Evolutionary conservation across 2,888 invertebrate species (phyloP).

Genomic region (Orthosia gothica): DNA sequence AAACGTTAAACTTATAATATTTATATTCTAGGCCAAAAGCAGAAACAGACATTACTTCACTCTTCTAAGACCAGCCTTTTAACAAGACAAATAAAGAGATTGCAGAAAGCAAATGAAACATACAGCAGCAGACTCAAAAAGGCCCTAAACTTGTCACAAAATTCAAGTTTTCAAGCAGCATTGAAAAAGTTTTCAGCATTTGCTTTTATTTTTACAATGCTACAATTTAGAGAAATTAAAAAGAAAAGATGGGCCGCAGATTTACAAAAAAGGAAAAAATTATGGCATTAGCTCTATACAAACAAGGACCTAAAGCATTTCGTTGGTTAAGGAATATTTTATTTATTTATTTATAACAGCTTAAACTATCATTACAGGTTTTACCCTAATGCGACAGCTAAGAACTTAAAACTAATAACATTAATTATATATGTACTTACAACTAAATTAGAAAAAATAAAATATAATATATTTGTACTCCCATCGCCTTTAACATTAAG

Average conservation of each 20-base stretch:
- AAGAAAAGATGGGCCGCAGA: neutral
- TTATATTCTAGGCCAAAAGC: neutral
- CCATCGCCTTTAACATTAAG: neutral
- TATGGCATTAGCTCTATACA: conserved; percentile 2
- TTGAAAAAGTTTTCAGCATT: neutral
- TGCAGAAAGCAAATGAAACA: conserved; percentile 3
- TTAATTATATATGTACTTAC: too few species aligned
- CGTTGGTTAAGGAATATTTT: too few species aligned
- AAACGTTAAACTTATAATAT: neutral
- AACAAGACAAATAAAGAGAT: conserved; percentile 1
- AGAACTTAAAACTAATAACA: too few species aligned
- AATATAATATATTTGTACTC: too few species aligned
- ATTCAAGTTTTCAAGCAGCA: neutral
- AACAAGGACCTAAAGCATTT: neutral
- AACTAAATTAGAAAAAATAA: too few species aligned
- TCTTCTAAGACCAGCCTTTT: neutral
- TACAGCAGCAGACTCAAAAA: conserved; percentile 3
- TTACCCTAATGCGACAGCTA: too few species aligned
- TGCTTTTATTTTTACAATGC: neutral
- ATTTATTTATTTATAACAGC: too few species aligned
- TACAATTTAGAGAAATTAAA: neutral
- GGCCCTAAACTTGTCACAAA: neutral
- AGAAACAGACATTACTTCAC: neutral
- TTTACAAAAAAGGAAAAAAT: neutral
- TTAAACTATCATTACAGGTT: too few species aligned